A percentile compares a stretch with the other conserved stretches of the same genome.
Evolutionary conservation across 2,888 invertebrate species (phyloP).

Genomic region (Campaea margaritaria): DNA sequence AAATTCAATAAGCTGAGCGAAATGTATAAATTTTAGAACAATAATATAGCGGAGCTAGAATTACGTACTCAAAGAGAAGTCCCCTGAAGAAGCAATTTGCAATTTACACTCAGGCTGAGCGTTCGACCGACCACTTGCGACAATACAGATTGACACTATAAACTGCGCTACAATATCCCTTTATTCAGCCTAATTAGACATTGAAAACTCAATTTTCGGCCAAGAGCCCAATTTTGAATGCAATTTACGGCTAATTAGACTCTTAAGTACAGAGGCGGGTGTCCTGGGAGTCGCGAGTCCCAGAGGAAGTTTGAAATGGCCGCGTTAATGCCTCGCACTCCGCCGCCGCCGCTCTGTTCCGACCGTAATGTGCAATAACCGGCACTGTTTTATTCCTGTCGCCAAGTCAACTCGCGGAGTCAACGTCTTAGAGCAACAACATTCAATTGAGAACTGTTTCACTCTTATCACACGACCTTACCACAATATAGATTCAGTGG

Average conservation of each 20-base stretch:
- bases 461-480: constrained; percentile 9
- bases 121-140: constrained; percentile 41
- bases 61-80: constrained; percentile 2
- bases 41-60: constrained; percentile 17
- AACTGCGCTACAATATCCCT: constrained; percentile 70
- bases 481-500: neutral
- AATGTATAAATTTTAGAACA: constrained; percentile 21
- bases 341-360: constrained; percentile 33
- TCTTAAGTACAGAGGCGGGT: constrained; percentile 72
- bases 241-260: constrained; percentile 82
- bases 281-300: constrained; percentile 51
- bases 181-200: constrained; percentile 78
- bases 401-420: constrained; percentile 41
- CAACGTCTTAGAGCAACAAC: constrained; percentile 16
- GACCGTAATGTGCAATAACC: constrained; percentile 62
- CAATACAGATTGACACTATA: constrained; percentile 70
- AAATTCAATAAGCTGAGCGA: constrained; percentile 36
- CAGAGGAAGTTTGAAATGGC: constrained; percentile 67
- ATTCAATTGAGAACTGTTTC: constrained; percentile 25
- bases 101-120: constrained; percentile 25
- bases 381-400: constrained; percentile 57
- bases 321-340: constrained; percentile 59
- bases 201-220: constrained; percentile 78
- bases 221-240: constrained; percentile 76
- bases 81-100: constrained; percentile 26